These are phyloP conservation scores for Lepus timidus DNA, from an alignment of 2,113 vertebrate species.

Conservation along the genomic window DNA sequence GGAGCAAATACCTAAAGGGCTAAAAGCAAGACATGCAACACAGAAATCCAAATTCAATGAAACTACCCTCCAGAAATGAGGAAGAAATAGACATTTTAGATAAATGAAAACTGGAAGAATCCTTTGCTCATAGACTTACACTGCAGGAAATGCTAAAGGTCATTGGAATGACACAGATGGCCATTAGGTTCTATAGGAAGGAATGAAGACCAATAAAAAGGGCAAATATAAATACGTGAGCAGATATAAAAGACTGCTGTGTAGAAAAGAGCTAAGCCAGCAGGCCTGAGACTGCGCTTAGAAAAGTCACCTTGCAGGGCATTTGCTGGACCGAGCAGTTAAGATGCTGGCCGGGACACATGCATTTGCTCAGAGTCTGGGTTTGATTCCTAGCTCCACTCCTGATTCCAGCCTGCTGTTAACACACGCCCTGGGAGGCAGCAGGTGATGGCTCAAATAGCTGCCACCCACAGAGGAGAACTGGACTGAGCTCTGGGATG, in stretches of 20 bases:
- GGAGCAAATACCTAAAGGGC: neutral
- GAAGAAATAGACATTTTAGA: no score
- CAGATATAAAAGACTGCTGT: neutral
- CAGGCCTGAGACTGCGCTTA: neutral
- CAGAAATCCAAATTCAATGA: neutral
- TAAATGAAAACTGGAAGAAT: neutral
- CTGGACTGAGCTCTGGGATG: no score
- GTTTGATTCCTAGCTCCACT: no score
- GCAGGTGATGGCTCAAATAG: no score
- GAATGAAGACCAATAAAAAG: neutral
- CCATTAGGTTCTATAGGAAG: neutral
- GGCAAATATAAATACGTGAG: neutral
- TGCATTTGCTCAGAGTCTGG: no score
- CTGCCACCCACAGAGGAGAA: no score
- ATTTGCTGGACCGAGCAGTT: no score
- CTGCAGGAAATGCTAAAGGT: neutral
- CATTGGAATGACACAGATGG: neutral
- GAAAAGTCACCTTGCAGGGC: neutral
- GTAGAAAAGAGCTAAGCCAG: neutral
- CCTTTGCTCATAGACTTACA: neutral
- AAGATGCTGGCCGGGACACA: no score
- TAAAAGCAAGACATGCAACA: neutral
- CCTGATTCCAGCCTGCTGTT: no score
- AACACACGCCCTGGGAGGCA: no score
- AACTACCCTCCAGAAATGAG: neutral